phyloP scores from a whole-genome alignment of 2,113 vertebrate species.

The Clarias gariepinus region DNA sequence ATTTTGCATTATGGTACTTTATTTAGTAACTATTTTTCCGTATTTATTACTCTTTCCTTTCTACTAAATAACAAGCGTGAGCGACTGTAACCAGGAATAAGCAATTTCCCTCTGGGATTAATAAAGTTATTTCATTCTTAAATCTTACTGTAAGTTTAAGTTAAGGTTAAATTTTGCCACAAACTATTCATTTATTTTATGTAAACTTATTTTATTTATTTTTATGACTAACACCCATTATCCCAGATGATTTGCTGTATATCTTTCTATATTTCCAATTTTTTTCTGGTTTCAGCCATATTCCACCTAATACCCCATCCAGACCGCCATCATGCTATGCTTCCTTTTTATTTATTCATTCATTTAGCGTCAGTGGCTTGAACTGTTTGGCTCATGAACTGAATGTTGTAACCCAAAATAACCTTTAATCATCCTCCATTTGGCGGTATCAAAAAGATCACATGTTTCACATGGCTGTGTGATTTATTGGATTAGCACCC shows the following conservation, averaged over 20 bases:
- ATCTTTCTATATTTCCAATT: constrained; percentile 21
- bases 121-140: too few species aligned
- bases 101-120: too few species aligned
- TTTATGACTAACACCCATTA: constrained; percentile 34
- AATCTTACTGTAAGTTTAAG: background rate
- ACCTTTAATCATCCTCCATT: constrained; percentile 7
- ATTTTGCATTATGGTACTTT: too few species aligned
- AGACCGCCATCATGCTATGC: background rate
- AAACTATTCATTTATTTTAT: constrained; percentile 23
- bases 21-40: too few species aligned
- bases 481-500: background rate
- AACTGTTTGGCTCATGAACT: background rate
- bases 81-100: too few species aligned
- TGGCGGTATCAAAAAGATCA: constrained; percentile 25
- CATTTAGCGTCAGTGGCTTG: background rate
- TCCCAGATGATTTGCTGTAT: constrained; percentile 13
- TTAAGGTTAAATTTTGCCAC: background rate
- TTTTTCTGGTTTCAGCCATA: constrained; percentile 2
- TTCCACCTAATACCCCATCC: background rate
- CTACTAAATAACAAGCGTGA: too few species aligned
- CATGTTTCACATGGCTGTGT: background rate
- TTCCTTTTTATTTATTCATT: background rate
- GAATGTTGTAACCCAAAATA: constrained; percentile 17
- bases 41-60: too few species aligned
- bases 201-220: background rate